Evolutionary conservation across 2,797 vertebrate genomes (phyloP).

Genomic region (Malurus splendens): DNA sequence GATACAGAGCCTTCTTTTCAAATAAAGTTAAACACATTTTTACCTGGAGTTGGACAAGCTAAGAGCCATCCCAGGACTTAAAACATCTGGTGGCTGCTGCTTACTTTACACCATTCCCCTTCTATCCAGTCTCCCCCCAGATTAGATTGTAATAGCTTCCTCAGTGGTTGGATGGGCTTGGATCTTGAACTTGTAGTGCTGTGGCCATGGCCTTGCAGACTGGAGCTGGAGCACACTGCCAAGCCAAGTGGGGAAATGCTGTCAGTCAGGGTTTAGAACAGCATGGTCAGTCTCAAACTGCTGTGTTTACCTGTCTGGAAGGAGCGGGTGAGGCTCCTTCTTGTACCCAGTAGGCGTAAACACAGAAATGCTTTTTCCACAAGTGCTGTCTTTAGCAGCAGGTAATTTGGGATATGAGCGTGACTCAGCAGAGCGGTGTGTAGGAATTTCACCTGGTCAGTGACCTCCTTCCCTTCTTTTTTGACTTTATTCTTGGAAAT

Average conservation of each 20-base stretch:
- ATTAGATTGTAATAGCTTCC: background rate
- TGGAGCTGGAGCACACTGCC: background rate
- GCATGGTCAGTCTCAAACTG: background rate
- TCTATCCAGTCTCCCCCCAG: background rate
- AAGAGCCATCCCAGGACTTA: background rate
- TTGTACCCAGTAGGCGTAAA: background rate
- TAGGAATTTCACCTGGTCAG: background rate
- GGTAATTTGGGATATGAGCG: background rate
- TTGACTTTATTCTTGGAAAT: background rate
- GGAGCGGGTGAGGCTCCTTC: background rate
- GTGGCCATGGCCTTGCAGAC: background rate
- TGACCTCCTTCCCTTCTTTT: background rate
- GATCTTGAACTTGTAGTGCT: background rate
- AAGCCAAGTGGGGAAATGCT: background rate
- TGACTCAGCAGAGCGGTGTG: background rate
- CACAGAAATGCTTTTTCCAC: constrained; percentile 21
- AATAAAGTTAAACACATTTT: background rate
- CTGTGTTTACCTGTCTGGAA: background rate
- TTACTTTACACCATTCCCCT: background rate
- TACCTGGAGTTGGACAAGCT: background rate
- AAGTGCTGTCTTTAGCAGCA: background rate
- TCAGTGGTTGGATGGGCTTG: background rate
- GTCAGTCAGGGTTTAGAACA: background rate
- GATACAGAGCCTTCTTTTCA: background rate
- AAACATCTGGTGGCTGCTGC: background rate